These are phyloP conservation scores for Drosophila pullipes DNA, from an alignment of 2,888 invertebrate species.

Conservation along the genomic window DNA sequence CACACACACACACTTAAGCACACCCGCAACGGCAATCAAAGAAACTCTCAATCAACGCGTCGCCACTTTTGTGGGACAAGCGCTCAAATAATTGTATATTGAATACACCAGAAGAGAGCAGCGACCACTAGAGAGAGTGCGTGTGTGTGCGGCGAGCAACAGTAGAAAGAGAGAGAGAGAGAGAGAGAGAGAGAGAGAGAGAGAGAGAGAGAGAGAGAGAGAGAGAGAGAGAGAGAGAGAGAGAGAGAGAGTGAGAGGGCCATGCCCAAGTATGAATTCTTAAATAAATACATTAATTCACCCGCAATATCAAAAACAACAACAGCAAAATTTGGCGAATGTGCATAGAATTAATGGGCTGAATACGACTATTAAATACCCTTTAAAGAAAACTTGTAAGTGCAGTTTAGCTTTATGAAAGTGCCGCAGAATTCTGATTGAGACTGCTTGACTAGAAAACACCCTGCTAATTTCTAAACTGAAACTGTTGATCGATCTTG, in stretches of 20 bases:
- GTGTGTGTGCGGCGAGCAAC: slow-evolving; percentile 6
- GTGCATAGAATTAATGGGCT: neutral
- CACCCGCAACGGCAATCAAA: slow-evolving; percentile 62
- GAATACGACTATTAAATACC: slow-evolving; percentile 18
- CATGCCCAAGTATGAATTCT: slow-evolving; percentile 49
- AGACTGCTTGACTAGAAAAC: neutral
- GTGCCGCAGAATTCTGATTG: neutral
- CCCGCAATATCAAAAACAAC: slow-evolving; percentile 29
- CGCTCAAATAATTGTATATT: slow-evolving; percentile 65
- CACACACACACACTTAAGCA: slow-evolving; percentile 18
- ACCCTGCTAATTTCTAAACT: neutral
- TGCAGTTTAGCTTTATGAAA: neutral
- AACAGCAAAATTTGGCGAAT: slow-evolving; percentile 11
- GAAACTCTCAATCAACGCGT: slow-evolving; percentile 78
- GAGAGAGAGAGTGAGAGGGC: slow-evolving; percentile 6
- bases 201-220: slow-evolving; percentile 10
- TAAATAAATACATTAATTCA: slow-evolving; percentile 72
- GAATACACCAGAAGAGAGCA: slow-evolving; percentile 31
- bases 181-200: slow-evolving; percentile 8
- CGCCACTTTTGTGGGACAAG: slow-evolving; percentile 69
- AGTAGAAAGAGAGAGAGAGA: slow-evolving; percentile 12
- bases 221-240: slow-evolving; percentile 1
- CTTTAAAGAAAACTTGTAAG: neutral
- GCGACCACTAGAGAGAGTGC: slow-evolving; percentile 12
- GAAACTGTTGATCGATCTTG: neutral